These are phyloP conservation scores for Verasper variegatus DNA, from an alignment of 2,113 vertebrate species.

Conservation along the genomic window DNA sequence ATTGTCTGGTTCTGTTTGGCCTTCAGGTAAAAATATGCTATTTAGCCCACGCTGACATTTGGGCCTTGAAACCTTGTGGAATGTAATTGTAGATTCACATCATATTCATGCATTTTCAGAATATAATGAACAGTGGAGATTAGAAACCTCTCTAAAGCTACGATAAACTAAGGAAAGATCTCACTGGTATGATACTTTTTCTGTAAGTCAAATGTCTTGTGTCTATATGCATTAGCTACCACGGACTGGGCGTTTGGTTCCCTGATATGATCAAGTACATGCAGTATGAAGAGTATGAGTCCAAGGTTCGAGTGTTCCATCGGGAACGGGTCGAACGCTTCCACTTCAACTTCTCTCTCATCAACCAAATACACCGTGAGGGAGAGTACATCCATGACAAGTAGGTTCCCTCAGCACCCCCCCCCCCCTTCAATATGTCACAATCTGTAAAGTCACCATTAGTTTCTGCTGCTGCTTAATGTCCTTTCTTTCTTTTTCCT, in stretches of 20 bases:
- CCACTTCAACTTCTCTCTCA: constrained; percentile 96
- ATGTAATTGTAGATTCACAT: background rate
- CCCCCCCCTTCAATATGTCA: no score
- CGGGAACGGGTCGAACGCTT: constrained; percentile 88
- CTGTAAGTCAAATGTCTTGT: background rate
- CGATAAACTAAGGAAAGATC: background rate
- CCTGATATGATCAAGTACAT: constrained; percentile 97
- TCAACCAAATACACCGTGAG: constrained; percentile 94
- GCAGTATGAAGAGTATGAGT: constrained; percentile 92
- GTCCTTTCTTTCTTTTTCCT: constrained; percentile 8
- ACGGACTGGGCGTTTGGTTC: constrained; percentile 96
- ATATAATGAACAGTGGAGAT: background rate
- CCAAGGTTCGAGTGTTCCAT: constrained; percentile 87
- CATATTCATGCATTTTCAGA: background rate
- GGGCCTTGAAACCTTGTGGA: background rate
- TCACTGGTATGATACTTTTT: no score
- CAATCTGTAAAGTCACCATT: background rate
- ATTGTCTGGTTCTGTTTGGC: constrained; percentile 98
- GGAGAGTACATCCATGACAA: constrained; percentile 91
- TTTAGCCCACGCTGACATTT: background rate
- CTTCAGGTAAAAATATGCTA: constrained; percentile 85
- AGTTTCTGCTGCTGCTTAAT: background rate
- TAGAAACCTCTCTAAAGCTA: no score
- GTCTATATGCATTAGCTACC: constrained; percentile 85
- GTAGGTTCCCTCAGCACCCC: constrained; percentile 75